These are phyloP conservation scores for Macrostomum lignano DNA, from an alignment of 1,140 invertebrate genomes.

Conservation along the genomic window DNA sequence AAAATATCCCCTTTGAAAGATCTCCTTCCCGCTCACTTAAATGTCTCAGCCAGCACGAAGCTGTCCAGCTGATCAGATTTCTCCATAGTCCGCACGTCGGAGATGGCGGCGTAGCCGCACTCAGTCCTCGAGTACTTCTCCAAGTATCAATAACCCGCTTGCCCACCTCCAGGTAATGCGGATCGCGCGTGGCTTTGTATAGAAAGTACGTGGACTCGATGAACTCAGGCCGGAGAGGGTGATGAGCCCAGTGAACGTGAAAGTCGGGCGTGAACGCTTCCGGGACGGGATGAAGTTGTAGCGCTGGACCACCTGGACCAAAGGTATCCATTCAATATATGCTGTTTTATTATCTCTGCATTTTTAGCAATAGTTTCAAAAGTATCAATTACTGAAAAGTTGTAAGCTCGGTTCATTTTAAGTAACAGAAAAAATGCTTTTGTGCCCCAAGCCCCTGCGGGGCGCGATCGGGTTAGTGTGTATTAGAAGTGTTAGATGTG, in stretches of 20 bases:
- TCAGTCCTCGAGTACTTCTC: slow-evolving; percentile 64
- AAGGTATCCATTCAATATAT: too few species aligned
- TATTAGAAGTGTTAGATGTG: too few species aligned
- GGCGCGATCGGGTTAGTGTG: too few species aligned
- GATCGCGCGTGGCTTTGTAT: slow-evolving; percentile 67
- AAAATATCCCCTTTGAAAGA: too few species aligned
- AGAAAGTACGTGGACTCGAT: slow-evolving; percentile 89
- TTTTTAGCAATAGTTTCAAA: too few species aligned
- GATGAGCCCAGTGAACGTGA: slow-evolving; percentile 66
- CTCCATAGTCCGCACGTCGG: slow-evolving; percentile 4
- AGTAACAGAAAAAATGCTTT: too few species aligned
- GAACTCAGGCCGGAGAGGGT: slow-evolving; percentile 57
- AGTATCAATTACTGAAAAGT: too few species aligned
- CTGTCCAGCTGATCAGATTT: slow-evolving; percentile 49
- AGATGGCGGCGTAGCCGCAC: slow-evolving; percentile 81
- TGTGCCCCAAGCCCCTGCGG: too few species aligned
- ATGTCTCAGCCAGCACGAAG: slow-evolving; percentile 81
- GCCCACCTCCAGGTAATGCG: slow-evolving; percentile 73
- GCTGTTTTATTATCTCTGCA: too few species aligned
- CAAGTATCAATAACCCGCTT: slow-evolving; percentile 55
- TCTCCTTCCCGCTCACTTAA: too few species aligned
- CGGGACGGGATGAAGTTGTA: slow-evolving; percentile 88
- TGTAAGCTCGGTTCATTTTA: too few species aligned
- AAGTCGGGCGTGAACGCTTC: slow-evolving; percentile 38
- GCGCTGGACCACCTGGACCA: slow-evolving; percentile 69